A percentile compares a stretch with the other conserved stretches of the same genome.
These are phyloP conservation scores for Drosophila sordidula DNA, from an alignment of 2,888 invertebrate species.

Conservation along the genomic window DNA sequence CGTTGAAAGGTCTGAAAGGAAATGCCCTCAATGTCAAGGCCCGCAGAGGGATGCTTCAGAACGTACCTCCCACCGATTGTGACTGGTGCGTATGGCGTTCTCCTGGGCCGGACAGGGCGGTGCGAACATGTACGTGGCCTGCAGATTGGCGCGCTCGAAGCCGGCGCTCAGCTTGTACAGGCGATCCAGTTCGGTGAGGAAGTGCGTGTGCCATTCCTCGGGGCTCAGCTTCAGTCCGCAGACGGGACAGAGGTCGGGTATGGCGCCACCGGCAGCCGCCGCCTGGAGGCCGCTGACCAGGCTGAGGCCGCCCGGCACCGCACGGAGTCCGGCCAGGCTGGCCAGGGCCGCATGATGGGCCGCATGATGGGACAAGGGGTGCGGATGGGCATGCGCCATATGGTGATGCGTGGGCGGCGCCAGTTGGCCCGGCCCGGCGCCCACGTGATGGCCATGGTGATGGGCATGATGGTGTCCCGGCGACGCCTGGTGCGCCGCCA, in stretches of 20 bases:
- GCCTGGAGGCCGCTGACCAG: slow-evolving; percentile 68
- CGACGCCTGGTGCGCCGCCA: slow-evolving; percentile 65
- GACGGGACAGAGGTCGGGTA: slow-evolving; percentile 87
- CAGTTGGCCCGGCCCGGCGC: slow-evolving; percentile 34
- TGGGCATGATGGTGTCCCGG: slow-evolving; percentile 57
- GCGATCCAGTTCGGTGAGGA: slow-evolving; percentile 89
- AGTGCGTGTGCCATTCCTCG: slow-evolving; percentile 89
- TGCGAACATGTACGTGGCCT: slow-evolving; percentile 84
- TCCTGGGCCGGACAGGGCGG: slow-evolving; percentile 84
- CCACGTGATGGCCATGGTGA: slow-evolving; percentile 62
- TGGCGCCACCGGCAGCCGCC: slow-evolving; percentile 75
- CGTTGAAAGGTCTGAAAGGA: slow-evolving; percentile 87
- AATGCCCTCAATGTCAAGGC: not conserved
- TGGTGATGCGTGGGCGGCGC: slow-evolving; percentile 66
- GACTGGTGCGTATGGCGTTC: slow-evolving; percentile 85
- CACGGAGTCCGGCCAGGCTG: slow-evolving; percentile 76
- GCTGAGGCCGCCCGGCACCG: slow-evolving; percentile 71
- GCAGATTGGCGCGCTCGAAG: slow-evolving; percentile 84
- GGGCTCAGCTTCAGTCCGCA: slow-evolving; percentile 89
- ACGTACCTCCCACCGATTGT: slow-evolving; percentile 88
- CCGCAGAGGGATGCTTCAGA: not conserved
- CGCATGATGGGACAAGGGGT: slow-evolving; percentile 74
- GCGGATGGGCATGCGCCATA: slow-evolving; percentile 71
- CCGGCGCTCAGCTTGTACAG: slow-evolving; percentile 87
- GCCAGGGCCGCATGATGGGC: slow-evolving; percentile 78